Conservation (phyloP, 1,140 invertebrate species). For the Drosophila pallidifrons region DNA sequence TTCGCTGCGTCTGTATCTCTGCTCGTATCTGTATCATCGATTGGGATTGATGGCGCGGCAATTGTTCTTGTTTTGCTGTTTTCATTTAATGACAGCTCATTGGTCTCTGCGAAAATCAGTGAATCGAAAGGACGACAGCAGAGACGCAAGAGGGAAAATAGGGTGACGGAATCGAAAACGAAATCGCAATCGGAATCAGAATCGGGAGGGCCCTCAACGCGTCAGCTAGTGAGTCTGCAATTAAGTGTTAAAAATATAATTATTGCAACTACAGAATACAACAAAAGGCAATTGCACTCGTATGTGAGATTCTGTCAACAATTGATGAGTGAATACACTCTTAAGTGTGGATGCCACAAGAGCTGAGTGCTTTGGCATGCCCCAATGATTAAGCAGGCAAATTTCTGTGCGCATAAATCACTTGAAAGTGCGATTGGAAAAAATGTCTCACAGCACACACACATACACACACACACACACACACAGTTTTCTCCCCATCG, state of each 20-base stretch:
- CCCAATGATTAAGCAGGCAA: conserved; percentile 47
- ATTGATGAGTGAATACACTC: conserved; percentile 18
- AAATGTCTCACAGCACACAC: conserved; percentile 32
- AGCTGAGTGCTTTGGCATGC: conserved; percentile 21
- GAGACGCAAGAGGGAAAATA: background rate
- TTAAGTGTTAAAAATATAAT: conserved; percentile 84
- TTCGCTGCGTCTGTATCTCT: conserved; percentile 22
- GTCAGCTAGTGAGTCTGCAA: conserved; percentile 65
- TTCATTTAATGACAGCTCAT: conserved; percentile 84
- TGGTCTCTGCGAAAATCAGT: conserved; percentile 74
- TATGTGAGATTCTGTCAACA: conserved; percentile 52
- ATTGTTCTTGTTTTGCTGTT: conserved; percentile 76
- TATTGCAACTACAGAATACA: conserved; percentile 61
- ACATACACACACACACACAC: background rate
- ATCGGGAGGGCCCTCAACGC: background rate
- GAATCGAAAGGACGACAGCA: conserved; percentile 19
- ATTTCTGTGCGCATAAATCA: conserved; percentile 73
- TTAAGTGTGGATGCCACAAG: conserved; percentile 9
- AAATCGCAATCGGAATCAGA: conserved; percentile 2
- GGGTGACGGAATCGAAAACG: background rate
- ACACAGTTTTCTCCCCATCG: conserved; percentile 17
- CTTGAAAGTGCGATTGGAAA: conserved; percentile 55
- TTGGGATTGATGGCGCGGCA: conserved; percentile 78
- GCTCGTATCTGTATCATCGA: conserved; percentile 67
- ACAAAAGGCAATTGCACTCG: conserved; percentile 24